Evolutionary conservation across 2,888 invertebrate species (phyloP).

Genomic region (Apamea epomidion): DNA sequence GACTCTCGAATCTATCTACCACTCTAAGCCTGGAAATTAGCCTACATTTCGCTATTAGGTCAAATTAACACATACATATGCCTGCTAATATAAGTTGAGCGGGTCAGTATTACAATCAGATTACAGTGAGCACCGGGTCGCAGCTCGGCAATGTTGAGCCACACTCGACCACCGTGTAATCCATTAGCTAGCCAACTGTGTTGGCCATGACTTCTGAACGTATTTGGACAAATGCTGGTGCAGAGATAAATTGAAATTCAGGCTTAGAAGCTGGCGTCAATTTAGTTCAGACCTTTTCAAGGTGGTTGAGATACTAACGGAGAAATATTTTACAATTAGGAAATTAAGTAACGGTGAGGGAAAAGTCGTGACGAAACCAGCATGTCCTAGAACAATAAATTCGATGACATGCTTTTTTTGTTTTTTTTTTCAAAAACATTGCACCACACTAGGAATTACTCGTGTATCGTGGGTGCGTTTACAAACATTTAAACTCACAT

Average conservation of each 20-base stretch:
- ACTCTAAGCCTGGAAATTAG: slow-evolving; percentile 24
- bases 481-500: too few species aligned
- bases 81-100: slow-evolving; percentile 39
- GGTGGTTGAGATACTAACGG: not conserved
- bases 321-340: not conserved
- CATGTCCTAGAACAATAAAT: too few species aligned
- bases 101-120: slow-evolving; percentile 57
- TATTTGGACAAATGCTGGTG: slow-evolving; percentile 1
- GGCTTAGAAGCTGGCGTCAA: not conserved
- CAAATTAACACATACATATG: slow-evolving; percentile 55
- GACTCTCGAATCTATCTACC: not conserved
- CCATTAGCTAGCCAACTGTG: slow-evolving; percentile 46
- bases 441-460: too few species aligned
- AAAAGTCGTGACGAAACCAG: too few species aligned
- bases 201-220: slow-evolving; percentile 29
- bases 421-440: too few species aligned
- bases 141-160: slow-evolving; percentile 38
- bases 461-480: too few species aligned
- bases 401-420: too few species aligned
- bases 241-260: not conserved
- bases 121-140: slow-evolving; percentile 48
- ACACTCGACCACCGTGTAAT: slow-evolving; percentile 56
- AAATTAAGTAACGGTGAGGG: not conserved
- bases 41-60: slow-evolving; percentile 34
- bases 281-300: not conserved